phyloP scores from a whole-genome alignment of 2,113 vertebrate genomes.

The Centrocercus urophasianus region DNA sequence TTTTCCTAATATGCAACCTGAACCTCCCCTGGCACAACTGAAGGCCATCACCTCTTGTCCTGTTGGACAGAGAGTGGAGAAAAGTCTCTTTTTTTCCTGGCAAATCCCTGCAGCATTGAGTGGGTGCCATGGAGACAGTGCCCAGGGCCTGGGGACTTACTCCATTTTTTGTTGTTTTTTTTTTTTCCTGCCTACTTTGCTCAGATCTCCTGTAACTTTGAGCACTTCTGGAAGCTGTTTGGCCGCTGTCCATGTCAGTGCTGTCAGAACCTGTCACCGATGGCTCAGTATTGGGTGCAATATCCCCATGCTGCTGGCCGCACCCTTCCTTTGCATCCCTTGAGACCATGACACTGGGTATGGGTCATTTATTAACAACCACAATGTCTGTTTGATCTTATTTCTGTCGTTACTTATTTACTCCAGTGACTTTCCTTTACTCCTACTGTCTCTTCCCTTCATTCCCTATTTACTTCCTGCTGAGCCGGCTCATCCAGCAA shows the following conservation, averaged over 20 bases:
- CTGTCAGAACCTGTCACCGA: neutral
- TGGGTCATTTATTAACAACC: neutral
- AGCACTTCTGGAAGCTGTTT: neutral
- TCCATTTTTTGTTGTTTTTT: neutral
- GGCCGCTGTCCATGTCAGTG: neutral
- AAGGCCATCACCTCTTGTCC: no score
- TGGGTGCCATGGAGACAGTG: accelerated
- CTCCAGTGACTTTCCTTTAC: neutral
- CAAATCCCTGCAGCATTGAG: neutral
- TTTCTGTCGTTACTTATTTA: neutral
- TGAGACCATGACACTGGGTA: accelerated
- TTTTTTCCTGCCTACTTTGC: neutral
- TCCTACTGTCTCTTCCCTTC: neutral
- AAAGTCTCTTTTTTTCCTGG: neutral
- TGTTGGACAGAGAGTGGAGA: neutral
- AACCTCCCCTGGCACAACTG: no score
- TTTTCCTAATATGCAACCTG: no score
- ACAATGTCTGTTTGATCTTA: neutral
- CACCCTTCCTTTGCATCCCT: neutral
- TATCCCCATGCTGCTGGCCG: accelerated
- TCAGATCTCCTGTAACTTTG: neutral
- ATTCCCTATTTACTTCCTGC: neutral
- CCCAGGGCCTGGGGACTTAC: neutral
- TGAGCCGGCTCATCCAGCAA: neutral
- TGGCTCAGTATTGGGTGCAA: neutral